Base-by-base conservation (phyloP, 2,888 invertebrate genomes). In the Gastracanthus pulcherrimus region DNA sequence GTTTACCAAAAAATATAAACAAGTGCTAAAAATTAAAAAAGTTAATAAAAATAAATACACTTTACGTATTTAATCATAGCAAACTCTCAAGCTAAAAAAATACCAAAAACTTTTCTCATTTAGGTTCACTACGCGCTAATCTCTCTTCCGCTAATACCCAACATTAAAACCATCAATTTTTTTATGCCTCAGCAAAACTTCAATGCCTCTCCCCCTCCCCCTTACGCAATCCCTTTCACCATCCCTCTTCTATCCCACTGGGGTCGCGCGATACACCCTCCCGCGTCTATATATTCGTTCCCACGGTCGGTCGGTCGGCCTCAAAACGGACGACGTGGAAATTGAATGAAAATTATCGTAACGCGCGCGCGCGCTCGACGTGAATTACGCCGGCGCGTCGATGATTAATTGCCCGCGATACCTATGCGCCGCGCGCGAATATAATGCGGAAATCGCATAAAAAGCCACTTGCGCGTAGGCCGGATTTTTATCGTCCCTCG, bases 311-410 rank as follows among this genome's bases (percentile, higher is more conserved):
- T n/a, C n/a, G n/a, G n/a, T n/a, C n/a, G n/a, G n/a, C n/a, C n/a
- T n/a, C n/a, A n/a, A n/a, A n/a, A 62, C 36, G 34, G n/a, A 16
- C 26, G 26, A 13, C 66, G 26, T 41, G 34, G n/a, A 70, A 62
- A 70, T 77, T 62, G 70, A 77, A 77, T 77, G 70, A 70, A 70
- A 77, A 77, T 77, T 77, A 77, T 70, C 41, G 60, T 76, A 67
- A 69, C 41, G 60, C 58, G 31, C 31, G 66, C 60, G 29, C 23
- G 13, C 6, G 23, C 23, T 19, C 55, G 67, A 67, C 76, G 76
- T 60, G 69, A 67, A 69, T 76, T 76, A 26, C 69, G 48, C 29
- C 41, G 19, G 13, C 26, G 38, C 38, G 26, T 16, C 34, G 48
- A 70, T 77, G 70, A 77, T 70, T 77, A 77, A 77, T 77, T 26